Evolutionary conservation across 2,888 invertebrate species (phyloP).

Genomic region (Barypeithes pellucidus): DNA sequence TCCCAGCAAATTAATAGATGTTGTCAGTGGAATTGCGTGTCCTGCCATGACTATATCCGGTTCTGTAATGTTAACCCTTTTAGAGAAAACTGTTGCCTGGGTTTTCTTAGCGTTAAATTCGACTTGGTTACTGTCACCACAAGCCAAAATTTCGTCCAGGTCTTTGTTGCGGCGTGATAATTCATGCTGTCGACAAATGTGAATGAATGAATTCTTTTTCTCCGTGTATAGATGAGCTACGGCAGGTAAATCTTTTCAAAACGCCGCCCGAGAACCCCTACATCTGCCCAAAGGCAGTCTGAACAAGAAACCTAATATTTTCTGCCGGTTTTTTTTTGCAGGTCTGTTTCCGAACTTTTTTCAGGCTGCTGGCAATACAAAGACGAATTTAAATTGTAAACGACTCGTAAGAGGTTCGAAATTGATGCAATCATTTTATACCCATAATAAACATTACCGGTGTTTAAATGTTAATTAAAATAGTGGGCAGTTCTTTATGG

Average conservation of each 20-base stretch:
- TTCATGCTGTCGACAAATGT: no score
- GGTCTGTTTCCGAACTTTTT: slow-evolving; percentile 27
- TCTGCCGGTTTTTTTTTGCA: slow-evolving; percentile 16
- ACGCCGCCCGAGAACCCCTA: slow-evolving; percentile 16
- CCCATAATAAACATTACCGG: slow-evolving; percentile 40
- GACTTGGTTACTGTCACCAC: no score
- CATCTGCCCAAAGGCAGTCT: slow-evolving; percentile 19
- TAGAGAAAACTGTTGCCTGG: no score
- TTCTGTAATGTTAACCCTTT: no score
- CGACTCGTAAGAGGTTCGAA: slow-evolving; percentile 50
- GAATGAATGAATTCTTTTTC: neutral
- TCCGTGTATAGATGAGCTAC: slow-evolving; percentile 4
- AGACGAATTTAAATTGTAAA: slow-evolving; percentile 54
- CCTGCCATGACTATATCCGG: no score
- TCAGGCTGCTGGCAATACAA: slow-evolving; percentile 4
- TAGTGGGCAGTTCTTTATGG: slow-evolving; percentile 19
- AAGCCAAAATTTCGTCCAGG: no score
- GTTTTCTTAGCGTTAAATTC: no score
- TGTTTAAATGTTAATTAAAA: slow-evolving; percentile 50
- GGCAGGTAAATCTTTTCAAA: slow-evolving; percentile 38
- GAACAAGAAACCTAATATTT: slow-evolving; percentile 25
- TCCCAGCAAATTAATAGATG: no score
- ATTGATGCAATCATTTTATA: slow-evolving; percentile 52
- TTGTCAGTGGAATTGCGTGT: no score
- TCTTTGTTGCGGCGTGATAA: no score